Conservation (phyloP, 2,888 invertebrate species). For the Rhamnusium bicolor region DNA sequence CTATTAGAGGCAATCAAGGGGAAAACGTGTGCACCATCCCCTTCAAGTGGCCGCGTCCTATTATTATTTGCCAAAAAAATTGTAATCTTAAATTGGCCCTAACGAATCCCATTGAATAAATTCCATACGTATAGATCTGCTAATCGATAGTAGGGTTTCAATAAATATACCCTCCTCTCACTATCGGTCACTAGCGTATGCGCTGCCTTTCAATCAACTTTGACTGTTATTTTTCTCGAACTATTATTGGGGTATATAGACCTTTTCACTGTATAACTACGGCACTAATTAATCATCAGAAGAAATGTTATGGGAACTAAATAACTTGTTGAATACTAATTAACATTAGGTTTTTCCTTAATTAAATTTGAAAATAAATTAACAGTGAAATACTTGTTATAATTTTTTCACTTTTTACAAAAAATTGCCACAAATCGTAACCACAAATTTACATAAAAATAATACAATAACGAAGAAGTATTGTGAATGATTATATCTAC, state of each 20-base stretch:
- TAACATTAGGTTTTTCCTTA: too few species aligned
- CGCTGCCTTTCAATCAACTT: constrained; percentile 15
- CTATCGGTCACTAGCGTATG: constrained; percentile 12
- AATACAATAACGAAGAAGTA: too few species aligned
- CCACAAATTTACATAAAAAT: too few species aligned
- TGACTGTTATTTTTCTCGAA: constrained; percentile 19
- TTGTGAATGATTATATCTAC: too few species aligned
- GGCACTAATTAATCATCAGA: not conserved
- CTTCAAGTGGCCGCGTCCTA: constrained; percentile 46
- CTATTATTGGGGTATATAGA: not conserved
- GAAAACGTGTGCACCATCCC: constrained; percentile 36
- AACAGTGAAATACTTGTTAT: too few species aligned
- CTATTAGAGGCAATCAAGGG: constrained; percentile 43
- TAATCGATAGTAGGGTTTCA: constrained; percentile 66
- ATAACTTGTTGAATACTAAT: not conserved
- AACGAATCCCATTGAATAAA: constrained; percentile 70
- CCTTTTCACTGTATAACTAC: not conserved
- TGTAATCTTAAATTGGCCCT: constrained; percentile 70
- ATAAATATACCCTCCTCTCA: constrained; percentile 28
- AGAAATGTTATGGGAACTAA: not conserved
- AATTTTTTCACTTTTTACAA: too few species aligned
- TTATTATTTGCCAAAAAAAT: constrained; percentile 67
- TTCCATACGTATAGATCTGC: constrained; percentile 65
- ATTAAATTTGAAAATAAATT: too few species aligned
- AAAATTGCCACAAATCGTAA: too few species aligned